Base-by-base conservation (phyloP, 2,888 invertebrate species). In the Therioaphis trifolii region DNA sequence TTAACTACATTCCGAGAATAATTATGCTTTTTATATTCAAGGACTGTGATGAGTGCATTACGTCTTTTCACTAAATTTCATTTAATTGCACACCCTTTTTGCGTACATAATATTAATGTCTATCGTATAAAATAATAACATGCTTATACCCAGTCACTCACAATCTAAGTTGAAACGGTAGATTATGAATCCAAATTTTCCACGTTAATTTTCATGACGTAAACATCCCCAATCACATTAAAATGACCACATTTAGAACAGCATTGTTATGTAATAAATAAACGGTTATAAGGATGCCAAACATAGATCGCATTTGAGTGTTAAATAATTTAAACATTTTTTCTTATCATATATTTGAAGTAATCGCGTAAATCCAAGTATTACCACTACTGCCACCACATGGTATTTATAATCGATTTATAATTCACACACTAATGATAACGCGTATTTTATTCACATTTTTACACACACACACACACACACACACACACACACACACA, bases 371-470 rank as follows among this genome's bases (percentile, higher is more conserved):
- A 74, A 58, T 74, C 15, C 24, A 24, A 29, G 4, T 11, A 24
- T n/a, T 1, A 55, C 9, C 15, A 15, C 2, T 49, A 18, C 49
- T 49, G n/a, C n/a, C n/a, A 69, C 1, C 18, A 7, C 1, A 14
- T 29, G 15, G 21, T 74, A 24, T 35, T 40, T 74, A 69, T 40
- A 58, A 74, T 55, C 52, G 24, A 74, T 74, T 74, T 24, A 58
- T 40, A 58, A 58, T 40, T 27, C 35, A 14, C 21, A 55, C 35
- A 9, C 15, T 74, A 52, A 74, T 15, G 52, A 74, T 55, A 35
- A 55, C 52, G 52, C 72, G 52, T 55, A 74, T 74, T 74, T 74
- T 9, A 55, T 74, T 72, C n/a, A 5, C 40, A n/a, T 27, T 5
- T 15, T 14, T 46, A 46, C 15, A 46, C 11, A 46, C 46, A 14